Percentiles rank a stretch among this genome's conserved stretches.
Conservation (phyloP, 2,113 vertebrate genomes). For the Siphamia tubifer region DNA sequence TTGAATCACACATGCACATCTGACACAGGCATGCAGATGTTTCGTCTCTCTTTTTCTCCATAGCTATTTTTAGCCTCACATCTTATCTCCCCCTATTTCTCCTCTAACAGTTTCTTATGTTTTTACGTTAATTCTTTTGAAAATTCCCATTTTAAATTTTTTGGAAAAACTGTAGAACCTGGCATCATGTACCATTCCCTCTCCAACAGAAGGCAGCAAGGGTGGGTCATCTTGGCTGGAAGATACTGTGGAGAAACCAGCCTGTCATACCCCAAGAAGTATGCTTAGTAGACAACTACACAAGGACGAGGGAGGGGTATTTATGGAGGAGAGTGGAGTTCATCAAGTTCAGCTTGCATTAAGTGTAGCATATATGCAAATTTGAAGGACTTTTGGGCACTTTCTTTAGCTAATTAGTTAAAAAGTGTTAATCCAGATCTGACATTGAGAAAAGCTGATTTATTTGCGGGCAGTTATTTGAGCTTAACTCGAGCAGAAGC, state of each 20-base stretch:
- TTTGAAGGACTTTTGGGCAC: slow-evolving; percentile 20
- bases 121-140: not conserved
- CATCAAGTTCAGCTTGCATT: slow-evolving; percentile 2
- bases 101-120: not conserved
- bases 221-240: not conserved
- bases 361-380: not conserved
- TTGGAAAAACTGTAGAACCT: not conserved
- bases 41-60: slow-evolving; percentile 15
- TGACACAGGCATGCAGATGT: slow-evolving; percentile 32
- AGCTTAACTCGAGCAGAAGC: not conserved
- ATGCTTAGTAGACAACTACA: slow-evolving; percentile 16
- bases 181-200: slow-evolving; percentile 5
- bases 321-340: slow-evolving; percentile 6
- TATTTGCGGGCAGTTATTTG: not conserved
- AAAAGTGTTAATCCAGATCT: slow-evolving; percentile 22
- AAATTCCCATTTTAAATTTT: not conserved
- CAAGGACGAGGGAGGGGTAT: slow-evolving; percentile 19
- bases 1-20: not conserved
- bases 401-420: slow-evolving; percentile 8
- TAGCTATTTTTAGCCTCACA: slow-evolving; percentile 40
- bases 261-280: slow-evolving; percentile 17
- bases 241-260: slow-evolving; percentile 19
- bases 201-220: slow-evolving; percentile 18
- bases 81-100: slow-evolving; percentile 2
- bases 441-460: slow-evolving; percentile 30